Base-by-base conservation (phyloP, 2,888 invertebrate species). In the Drosophila kuntzei region DNA sequence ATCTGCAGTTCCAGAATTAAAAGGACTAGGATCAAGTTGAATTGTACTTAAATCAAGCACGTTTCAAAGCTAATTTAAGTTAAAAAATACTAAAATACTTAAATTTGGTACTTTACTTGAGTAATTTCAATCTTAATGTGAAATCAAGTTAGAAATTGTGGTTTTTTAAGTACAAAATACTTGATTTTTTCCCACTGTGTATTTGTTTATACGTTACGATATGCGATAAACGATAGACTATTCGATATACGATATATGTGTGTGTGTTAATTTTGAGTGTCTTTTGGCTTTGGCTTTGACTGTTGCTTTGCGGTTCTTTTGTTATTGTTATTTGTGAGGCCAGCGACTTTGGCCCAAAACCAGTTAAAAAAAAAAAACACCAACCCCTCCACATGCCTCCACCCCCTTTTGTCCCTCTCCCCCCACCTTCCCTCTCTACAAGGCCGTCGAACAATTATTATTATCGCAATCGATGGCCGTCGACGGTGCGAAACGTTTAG, bases 241-340 rank as follows among this genome's bases (percentile, higher is more conserved):
- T 12, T n/a, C 37, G 46, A 37, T 53, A 34, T 27, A 27, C 44
- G 11, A 27, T 18, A 41, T 39, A 54, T 55, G n/a, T 32, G 6
- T 39, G 18, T 39, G 14, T n/a, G n/a, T n/a, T n/a, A 16, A 34
- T 41, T 25, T 41, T 9, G 11, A 39, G 43, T 32, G 18, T 14
- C 22, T 55, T 64, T 68, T 55, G 49, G 29, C 61, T 71, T 80
- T 78, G 75, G 50, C 60, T 75, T 71, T 67, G 65, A 46, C 25
- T 34, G 18, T 49, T 53, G 8, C 18, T 53, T 82, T 76, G 76
- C 61, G 80, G 69, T 67, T 79, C 67, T 79, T 59, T 64, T 68
- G 43, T 57, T 49, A 41, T 50, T 60, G 43, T 43, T 57, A 11
- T 25, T 57, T 25, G 51, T 53, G 51, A 84, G 85, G 85, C 81